Evolutionary conservation across 2,888 invertebrate genomes (phyloP).

Genomic region (Acanthopleura granulata): DNA sequence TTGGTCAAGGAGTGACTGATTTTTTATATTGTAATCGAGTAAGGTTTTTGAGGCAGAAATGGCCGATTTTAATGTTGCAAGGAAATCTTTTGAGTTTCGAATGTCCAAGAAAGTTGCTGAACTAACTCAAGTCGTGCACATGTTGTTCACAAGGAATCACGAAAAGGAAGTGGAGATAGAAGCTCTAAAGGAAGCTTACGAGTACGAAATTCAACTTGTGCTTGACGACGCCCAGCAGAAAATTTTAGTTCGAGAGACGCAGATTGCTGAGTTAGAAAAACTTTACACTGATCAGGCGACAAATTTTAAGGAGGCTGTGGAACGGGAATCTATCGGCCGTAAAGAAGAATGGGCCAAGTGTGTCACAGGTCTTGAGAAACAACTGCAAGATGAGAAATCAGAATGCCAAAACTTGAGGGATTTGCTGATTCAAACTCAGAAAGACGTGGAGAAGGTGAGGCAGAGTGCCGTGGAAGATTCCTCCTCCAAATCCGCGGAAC

Average conservation of each 20-base stretch:
- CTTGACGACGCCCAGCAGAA: constrained; percentile 53
- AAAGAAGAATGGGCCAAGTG: constrained; percentile 53
- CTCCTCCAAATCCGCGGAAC: constrained; percentile 49
- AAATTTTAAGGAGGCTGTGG: neutral
- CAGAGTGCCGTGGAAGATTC: constrained; percentile 48
- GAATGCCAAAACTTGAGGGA: constrained; percentile 62
- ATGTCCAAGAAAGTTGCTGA: constrained; percentile 69
- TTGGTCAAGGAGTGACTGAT: too few relatives aligned
- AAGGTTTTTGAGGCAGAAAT: constrained; percentile 1
- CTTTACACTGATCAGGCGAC: constrained; percentile 18
- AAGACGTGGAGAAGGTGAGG: constrained; percentile 61
- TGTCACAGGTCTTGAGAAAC: constrained; percentile 44
- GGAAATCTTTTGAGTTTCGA: constrained; percentile 63
- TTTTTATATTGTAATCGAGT: too few relatives aligned
- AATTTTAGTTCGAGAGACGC: constrained; percentile 44
- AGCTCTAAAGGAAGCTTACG: constrained; percentile 62
- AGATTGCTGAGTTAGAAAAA: constrained; percentile 41
- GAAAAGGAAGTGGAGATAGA: constrained; percentile 66
- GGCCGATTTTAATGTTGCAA: constrained; percentile 27
- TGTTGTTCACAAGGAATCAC: constrained; percentile 67
- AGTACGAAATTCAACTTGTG: constrained; percentile 57
- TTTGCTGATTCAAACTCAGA: constrained; percentile 60
- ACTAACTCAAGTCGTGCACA: constrained; percentile 68
- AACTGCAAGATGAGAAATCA: constrained; percentile 53
- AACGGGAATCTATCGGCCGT: constrained; percentile 19